Evolutionary conservation across 2,113 vertebrate genomes (phyloP), one percentile per base, ranked within the genome.

Genomic region (Struthio camelus): DNA sequence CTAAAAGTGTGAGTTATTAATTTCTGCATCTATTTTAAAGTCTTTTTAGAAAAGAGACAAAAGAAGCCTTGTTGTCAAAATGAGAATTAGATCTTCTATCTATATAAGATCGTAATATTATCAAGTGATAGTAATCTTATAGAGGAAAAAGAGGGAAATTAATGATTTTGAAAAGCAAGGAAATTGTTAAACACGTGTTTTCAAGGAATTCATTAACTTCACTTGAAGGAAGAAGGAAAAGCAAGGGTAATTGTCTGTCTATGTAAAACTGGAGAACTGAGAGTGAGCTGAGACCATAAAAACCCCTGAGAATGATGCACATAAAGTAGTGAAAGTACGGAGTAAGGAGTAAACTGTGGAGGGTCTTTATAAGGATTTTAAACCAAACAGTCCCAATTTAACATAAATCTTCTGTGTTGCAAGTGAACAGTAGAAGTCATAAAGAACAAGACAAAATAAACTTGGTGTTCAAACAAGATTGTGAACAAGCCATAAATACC

Each of bases 1-100:
- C 75, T 91, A 86, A 95, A 94, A 89, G 48, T 0, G 6, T 94
- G 48, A 95, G 82, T 93, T 94, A 96, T 96, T 96, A 91, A 95
- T 77, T 48, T 5, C 23, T 66, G 36, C 27, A 72, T 80, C 65
- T 66, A 85, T 92, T 93, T 89, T 79, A 79, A 89, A 89, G 46
- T 82, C 58, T 87, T 70, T 91, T 81, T 85, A 91, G 44, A 93
- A 90, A 89, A 66, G 30, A 85, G 66, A 93, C 76, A 82, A 93
- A 93, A 91, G 61, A 88, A 6, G 5, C 4, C 36, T 82, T 72
- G 30, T 51, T 87, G 36, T 66, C 94, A 94, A 87, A 94, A 87
- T 89, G 36, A 87, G 58, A 80, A 89, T 91, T 87, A 95, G 50
- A 53, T 72, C 83, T 66, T 65, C 62, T 40, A 73, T 85, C 58